These are phyloP conservation scores for Chaitophorus viminalis DNA, from an alignment of 2,888 invertebrate genomes.

Conservation along the genomic window DNA sequence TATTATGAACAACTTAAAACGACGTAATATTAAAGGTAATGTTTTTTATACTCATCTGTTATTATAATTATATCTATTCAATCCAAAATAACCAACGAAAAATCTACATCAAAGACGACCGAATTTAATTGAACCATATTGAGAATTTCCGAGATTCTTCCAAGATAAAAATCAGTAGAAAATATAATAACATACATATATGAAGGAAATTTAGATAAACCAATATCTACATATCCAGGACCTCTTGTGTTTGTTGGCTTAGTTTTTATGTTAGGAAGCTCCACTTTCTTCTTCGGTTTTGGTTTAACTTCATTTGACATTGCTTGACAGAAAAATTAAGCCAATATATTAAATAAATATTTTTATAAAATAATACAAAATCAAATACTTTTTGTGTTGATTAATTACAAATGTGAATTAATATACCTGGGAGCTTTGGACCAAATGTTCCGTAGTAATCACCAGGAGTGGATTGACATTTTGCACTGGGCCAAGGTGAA, in stretches of 20 bases:
- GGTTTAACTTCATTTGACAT: not conserved
- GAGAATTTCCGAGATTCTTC: no score
- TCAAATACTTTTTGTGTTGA: no score
- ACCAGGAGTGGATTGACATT: slow-evolving; percentile 70
- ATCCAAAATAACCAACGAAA: no score
- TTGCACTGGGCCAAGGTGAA: slow-evolving; percentile 67
- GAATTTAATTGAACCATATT: no score
- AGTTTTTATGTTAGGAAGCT: not conserved
- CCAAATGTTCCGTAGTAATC: slow-evolving; percentile 71
- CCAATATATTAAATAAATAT: no score
- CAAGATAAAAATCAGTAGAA: no score
- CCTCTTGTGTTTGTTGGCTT: slow-evolving; percentile 66
- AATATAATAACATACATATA: no score
- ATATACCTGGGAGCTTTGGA: slow-evolving; percentile 64
- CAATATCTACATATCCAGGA: slow-evolving; percentile 70
- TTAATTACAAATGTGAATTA: not conserved
- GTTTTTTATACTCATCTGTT: no score
- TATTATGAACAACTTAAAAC: no score
- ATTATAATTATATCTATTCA: no score
- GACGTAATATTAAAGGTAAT: no score
- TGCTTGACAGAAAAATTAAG: not conserved
- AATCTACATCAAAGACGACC: no score
- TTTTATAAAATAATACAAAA: not conserved
- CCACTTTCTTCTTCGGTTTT: not conserved
- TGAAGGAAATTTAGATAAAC: slow-evolving; percentile 69